A percentile compares a stretch with the other conserved stretches of the same genome.
Evolutionary conservation across 2,888 invertebrate species (phyloP).

Genomic region (Dendrolimus pini): DNA sequence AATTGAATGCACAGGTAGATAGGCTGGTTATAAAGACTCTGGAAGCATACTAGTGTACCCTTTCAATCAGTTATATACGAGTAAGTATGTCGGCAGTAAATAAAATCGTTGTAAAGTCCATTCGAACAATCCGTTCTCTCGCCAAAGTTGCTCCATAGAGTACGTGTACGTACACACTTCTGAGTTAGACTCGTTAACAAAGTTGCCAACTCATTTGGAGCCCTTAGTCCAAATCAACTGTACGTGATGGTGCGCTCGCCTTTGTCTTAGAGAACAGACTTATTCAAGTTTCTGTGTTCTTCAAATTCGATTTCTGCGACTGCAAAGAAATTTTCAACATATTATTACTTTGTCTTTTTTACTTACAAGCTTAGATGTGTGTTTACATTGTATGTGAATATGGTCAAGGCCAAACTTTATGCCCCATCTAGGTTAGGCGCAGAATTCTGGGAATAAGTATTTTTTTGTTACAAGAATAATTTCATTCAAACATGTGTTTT

Average conservation of each 20-base stretch:
- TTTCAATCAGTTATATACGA: too few relatives aligned
- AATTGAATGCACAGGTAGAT: too few relatives aligned
- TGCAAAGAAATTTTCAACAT: background rate
- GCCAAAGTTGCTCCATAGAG: background rate
- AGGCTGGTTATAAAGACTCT: too few relatives aligned
- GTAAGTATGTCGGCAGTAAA: background rate
- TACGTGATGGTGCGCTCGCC: conserved; percentile 8
- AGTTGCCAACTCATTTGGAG: conserved; percentile 14
- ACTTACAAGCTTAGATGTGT: background rate
- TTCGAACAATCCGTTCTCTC: background rate
- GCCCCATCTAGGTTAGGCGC: too few relatives aligned
- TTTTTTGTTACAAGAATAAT: too few relatives aligned
- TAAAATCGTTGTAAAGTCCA: background rate
- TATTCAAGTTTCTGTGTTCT: background rate
- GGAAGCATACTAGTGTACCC: too few relatives aligned
- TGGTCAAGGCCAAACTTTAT: too few relatives aligned
- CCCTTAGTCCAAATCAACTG: conserved; percentile 16
- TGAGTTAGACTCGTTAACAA: conserved; percentile 12
- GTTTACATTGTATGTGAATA: background rate
- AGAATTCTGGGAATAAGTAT: too few relatives aligned
- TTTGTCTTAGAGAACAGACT: background rate
- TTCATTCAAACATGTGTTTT: too few relatives aligned
- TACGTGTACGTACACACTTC: background rate
- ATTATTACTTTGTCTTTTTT: background rate
- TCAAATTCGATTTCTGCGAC: background rate